Base-by-base conservation (phyloP, 2,888 invertebrate genomes). In the Beris chalybata region DNA sequence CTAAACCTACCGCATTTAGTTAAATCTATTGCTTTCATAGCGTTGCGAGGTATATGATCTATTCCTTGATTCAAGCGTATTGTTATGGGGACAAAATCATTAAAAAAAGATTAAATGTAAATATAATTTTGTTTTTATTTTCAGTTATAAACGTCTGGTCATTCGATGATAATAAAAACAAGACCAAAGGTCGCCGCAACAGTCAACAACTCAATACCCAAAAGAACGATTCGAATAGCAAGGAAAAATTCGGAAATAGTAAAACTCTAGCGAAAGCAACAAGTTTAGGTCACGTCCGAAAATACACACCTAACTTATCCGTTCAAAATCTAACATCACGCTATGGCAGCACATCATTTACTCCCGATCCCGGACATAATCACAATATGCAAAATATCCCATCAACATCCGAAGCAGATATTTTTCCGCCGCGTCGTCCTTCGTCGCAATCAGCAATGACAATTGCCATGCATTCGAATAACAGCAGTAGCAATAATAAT, bases 141-240 rank as follows among this genome's bases (percentile, higher is more conserved):
- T 77, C 73, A 92, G 91, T 92, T 75, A 92, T 91, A 71, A 92
- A 92, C 82, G 92, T 93, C 31, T 94, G 94, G 94, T 91, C 91
- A 2, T 90, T 90, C 68, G 90, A 89, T 73, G 87, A 87, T 86
- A 73, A 71, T 52, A 71, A 71, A 65, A 74, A 71, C 64, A 74
- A 74, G 71, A 70, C 71, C 56, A 74, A 74, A 64, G 73, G 70
- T 66, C 71, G 74, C 9, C 69, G 74, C 12, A 74, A 74, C 52
- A 74, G 74, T 43, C 74, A 74, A 63, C 73, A 73, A 7, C 58
- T 72, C 2, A 52, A 52, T 38, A 64, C 32, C 13, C 71, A 70
- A 29, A 66, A 57, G 47, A 59, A 50, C 12, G 67, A 70, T 9
- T 53, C 38, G 3, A 67, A 65, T 59, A 22, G 54, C 30, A 72